Percentiles rank a stretch among this genome's conserved stretches.
Conservation (phyloP, 2,888 invertebrate species). For the Latrodectus hesperus region DNA sequence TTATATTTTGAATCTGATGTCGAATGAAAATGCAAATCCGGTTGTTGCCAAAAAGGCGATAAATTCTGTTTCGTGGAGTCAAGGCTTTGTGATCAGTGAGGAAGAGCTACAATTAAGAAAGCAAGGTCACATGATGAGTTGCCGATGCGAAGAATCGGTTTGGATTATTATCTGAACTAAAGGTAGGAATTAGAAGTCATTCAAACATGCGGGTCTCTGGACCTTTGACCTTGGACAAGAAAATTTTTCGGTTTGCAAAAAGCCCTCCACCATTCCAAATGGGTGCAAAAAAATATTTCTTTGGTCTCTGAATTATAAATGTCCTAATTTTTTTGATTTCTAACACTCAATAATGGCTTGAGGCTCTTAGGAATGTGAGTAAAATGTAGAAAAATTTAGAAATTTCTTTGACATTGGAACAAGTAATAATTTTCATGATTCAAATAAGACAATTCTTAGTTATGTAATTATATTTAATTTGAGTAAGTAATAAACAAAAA, state of each 20-base stretch:
- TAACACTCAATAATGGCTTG: no score
- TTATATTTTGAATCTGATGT: no score
- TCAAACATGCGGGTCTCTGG: slow-evolving; percentile 41
- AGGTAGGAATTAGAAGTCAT: slow-evolving; percentile 51
- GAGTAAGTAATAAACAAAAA: no score
- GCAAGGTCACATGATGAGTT: slow-evolving; percentile 53
- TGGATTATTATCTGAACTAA: slow-evolving; percentile 40
- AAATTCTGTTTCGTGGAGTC: neutral
- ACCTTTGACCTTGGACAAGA: slow-evolving; percentile 40
- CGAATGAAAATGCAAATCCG: no score
- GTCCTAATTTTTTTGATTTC: no score
- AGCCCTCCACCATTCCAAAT: neutral
- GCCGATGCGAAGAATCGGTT: slow-evolving; percentile 48
- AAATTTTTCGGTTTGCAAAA: neutral
- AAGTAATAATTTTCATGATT: no score
- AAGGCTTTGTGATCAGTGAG: neutral
- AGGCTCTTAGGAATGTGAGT: no score
- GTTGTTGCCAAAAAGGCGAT: slow-evolving; percentile 18
- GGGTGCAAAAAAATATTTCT: neutral
- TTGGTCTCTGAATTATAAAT: no score
- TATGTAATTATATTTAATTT: no score
- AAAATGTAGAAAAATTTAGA: no score
- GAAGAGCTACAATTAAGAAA: slow-evolving; percentile 42
- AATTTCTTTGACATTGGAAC: no score
- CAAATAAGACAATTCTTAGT: no score